Evolutionary conservation across 2,113 vertebrate species (phyloP), one percentile per base, ranked within the genome.

Genomic region (Anarhynchus alexandrinus): DNA sequence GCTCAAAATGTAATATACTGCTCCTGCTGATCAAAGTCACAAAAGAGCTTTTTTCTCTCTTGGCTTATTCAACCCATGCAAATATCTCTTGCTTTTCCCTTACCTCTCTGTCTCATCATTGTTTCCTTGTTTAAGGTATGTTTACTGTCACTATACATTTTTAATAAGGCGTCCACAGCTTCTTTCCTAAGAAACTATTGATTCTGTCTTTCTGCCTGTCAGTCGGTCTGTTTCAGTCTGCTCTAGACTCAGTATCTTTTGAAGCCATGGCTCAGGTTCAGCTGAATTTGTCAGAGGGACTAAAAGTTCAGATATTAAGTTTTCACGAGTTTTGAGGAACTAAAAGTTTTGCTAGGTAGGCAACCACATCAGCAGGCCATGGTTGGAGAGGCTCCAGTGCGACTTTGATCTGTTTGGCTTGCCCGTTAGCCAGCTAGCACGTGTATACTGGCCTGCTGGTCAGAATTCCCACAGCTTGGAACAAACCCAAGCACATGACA

Each of bases 401-500:
- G 71, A 70, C 92, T 95, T 94, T 85, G 90, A 80, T 92, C 70
- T 57, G 74, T 80, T 87, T 3, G 2, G 14, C 57, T 91, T 82
- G 69, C 93, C 92, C 0, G 0, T 67, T 93, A 80, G 70, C 82
- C 66, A 69, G 54, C 2, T 8, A 92, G 74, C 66, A 72, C 2
- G 1, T 82, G 69, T 90, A 70, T 58, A 23, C 87, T 67, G 86
- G 77, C 69, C 80, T 64, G 65, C 84, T 80, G 78, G 66, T 94
- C 90, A 82, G 49, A 74, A 94, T 70, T 61, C 79, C 49, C 82
- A 66, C 57, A 12, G 36, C 38, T 55, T 95, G 96, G 94, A 96
- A 70, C 71, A 36, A 55, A 36, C 54, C 87, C 93, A 94, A 87
- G 51, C 82, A 88, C 57, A 47, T 82, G 91, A 95, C 74, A 84